Evolutionary conservation across 1,140 invertebrate genomes (phyloP).

Genomic region (Akabosia matsudoensis): DNA sequence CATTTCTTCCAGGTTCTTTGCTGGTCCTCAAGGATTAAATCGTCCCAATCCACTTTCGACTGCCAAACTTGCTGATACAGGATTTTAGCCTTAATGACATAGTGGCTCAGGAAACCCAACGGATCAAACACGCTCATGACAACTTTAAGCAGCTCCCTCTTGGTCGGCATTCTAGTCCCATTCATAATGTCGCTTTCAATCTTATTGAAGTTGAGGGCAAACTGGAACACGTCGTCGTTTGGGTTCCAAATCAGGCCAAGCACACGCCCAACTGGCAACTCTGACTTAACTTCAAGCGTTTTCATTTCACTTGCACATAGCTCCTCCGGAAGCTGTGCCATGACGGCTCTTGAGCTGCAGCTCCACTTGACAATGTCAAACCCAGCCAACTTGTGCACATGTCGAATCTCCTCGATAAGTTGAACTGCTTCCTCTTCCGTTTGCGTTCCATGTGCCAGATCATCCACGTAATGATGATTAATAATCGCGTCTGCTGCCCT

Average conservation of each 20-base stretch:
- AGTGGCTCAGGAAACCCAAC: slow-evolving; percentile 25
- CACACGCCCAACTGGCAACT: slow-evolving; percentile 11
- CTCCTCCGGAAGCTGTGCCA: slow-evolving; percentile 2
- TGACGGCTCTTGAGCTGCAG: not conserved
- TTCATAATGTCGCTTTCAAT: not conserved
- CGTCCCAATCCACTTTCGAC: slow-evolving; percentile 31
- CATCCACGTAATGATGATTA: slow-evolving; percentile 9
- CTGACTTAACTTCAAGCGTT: not conserved
- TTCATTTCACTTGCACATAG: not conserved
- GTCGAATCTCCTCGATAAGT: not conserved
- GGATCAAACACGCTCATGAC: slow-evolving; percentile 30
- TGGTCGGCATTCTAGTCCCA: slow-evolving; percentile 1
- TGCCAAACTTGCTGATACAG: slow-evolving; percentile 38
- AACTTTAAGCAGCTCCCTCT: slow-evolving; percentile 28
- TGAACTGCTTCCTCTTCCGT: not conserved
- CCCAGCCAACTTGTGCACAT: not conserved
- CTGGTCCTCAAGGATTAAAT: not conserved
- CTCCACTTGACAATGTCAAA: slow-evolving; percentile 15
- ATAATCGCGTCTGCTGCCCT: not conserved
- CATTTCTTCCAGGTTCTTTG: slow-evolving; percentile 20
- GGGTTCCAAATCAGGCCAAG: slow-evolving; percentile 26
- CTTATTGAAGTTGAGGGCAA: not conserved
- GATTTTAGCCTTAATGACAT: slow-evolving; percentile 36
- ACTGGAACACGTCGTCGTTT: not conserved
- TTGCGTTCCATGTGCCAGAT: not conserved